phyloP scores from a whole-genome alignment of 2,113 vertebrate genomes.

The Baryphthengus martii region DNA sequence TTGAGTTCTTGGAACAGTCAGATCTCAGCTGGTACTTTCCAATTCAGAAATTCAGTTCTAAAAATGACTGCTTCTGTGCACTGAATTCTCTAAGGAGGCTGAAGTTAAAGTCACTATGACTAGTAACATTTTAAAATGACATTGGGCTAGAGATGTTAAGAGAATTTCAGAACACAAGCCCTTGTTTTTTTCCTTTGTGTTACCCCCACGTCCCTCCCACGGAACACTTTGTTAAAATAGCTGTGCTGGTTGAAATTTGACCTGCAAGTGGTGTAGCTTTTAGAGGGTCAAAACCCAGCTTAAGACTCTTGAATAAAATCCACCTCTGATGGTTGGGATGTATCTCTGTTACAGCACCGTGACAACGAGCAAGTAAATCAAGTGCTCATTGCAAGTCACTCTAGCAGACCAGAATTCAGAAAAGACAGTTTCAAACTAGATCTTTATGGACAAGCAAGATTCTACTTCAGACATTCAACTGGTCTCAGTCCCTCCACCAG shows the following conservation, averaged over 20 bases:
- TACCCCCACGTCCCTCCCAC: background rate
- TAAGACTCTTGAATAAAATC: background rate
- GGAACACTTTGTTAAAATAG: background rate
- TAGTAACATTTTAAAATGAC: background rate
- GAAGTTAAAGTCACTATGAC: background rate
- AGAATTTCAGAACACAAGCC: background rate
- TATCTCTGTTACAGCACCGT: background rate
- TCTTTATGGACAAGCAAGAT: background rate
- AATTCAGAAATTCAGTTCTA: background rate
- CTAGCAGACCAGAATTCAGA: background rate
- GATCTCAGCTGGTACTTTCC: background rate
- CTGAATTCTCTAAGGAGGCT: background rate
- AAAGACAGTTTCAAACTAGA: background rate
- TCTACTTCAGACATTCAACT: background rate
- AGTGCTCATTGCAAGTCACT: background rate
- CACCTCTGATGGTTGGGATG: background rate
- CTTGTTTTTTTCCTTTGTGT: background rate
- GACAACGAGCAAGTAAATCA: background rate
- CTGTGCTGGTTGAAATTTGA: background rate
- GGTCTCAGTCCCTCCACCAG: background rate
- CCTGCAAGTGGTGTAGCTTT: background rate
- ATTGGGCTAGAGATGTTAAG: background rate
- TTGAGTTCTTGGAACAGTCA: background rate
- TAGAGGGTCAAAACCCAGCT: background rate
- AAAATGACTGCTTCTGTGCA: background rate